Base-by-base conservation (phyloP, 1,140 invertebrate genomes). In the Trachelipus rathkii region DNA sequence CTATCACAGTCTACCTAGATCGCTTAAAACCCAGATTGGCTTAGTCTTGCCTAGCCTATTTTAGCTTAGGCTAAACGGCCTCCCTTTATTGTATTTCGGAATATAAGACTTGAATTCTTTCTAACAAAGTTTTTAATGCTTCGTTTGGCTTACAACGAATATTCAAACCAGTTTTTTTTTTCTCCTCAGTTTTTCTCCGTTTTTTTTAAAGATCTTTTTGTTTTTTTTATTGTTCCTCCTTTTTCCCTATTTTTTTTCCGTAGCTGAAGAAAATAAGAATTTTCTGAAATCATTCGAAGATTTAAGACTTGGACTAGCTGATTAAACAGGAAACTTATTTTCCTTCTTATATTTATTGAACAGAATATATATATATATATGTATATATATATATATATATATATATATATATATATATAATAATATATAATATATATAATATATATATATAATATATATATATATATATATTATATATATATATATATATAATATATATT, bases 371-470 rank as follows among this genome's bases (percentile, higher is more conserved):
- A 24, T 21, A 70, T 21, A 70, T 70, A 70, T n/a, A 24, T 70
- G 10, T 70, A 24, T n/a, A 70, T 70, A 24, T 70, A 70, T 70
- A 70, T 33, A 70, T 70, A 70, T 70, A 70, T 70, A 70, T 70
- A 70, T 70, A 70, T 24, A 70, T 24, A 70, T 24, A 70, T 24
- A 70, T 24, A 70, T 24, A 70, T 24, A 33, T 24, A 33, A 33
- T 33, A 33, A 33, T 33, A 33, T 33, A 33, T 33, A 33, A 33
- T 33, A 33, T 33, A 33, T 33, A 33, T 33, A 33, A 33, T 33
- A 33, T 33, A 33, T 33, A 33, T 33, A 33, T 33, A 33, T 33
- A n/a, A 33, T 33, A 33, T 33, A 33, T 33, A 33, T 33, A 33
- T 33, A 33, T 33, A 33, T 33, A 33, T 33, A 33, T 33, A 33